Base-by-base conservation (phyloP, 2,888 invertebrate genomes). In the Microplitis manilae region DNA sequence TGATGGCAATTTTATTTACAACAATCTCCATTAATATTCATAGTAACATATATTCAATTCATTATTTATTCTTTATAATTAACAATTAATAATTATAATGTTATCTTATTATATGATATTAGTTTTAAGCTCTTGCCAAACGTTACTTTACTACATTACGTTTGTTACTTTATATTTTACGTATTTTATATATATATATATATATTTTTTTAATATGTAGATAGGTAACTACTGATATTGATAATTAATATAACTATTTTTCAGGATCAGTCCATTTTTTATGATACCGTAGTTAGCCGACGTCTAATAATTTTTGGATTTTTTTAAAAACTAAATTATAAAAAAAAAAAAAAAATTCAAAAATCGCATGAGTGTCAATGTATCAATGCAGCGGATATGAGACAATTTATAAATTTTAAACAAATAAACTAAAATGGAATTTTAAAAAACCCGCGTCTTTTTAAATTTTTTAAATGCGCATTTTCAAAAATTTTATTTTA, bases 1-100 rank as follows among this genome's bases (percentile, higher is more conserved):
- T 80, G 80, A 85, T 84, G 83, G 83, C 85, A 84, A 83, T 83
- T 86, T 87, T 86, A 87, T 87, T 86, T 86, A 86, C 85, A 84
- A 81, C 59, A 62, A 17, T 62, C n/a, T 62, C 20, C 62, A 62
- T 62, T 17, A 62, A 62, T 20, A 62, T 79, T 82, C 39, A 38
- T 67, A 38, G 30, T 67, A 50, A 50, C 30, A 50, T 13, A 50
- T 50, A 13, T 50, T 50, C 13, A 50, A 50, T 50, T 50, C 50
- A 50, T 5, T 50, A 50, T 50, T 50, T 13, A 50, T 17, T 64
- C 20, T 20, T 20, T 64, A 30, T 30, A 30, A 30, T 30, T 13
- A 50, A 50, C 13, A 50, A 13, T 50, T 50, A 50, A 50, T 50
- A 50, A 50, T 50, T 50, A 50, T 50, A 50, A 13, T 50, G 13